Percentiles rank a stretch among this genome's conserved stretches.
Evolutionary conservation across 2,888 invertebrate species (phyloP).

Genomic region (Xestia ashworthii): DNA sequence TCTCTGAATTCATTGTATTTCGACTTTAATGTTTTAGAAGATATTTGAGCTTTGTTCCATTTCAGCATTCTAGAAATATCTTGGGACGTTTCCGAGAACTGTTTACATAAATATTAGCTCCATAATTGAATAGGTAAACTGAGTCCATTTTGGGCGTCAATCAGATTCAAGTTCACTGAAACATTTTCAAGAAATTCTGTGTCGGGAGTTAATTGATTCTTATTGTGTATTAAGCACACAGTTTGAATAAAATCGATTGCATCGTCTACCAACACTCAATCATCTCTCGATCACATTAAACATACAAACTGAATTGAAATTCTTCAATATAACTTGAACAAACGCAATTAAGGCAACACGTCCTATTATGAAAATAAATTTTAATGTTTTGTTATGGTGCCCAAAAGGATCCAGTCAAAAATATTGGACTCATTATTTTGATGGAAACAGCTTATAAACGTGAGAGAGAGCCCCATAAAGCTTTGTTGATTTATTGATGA

Average conservation of each 20-base stretch:
- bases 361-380: conserved; percentile 25
- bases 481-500: conserved; percentile 61
- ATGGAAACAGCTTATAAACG: conserved; percentile 42
- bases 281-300: conserved; percentile 41
- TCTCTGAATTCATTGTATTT: conserved; percentile 54
- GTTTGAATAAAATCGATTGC: conserved; percentile 43
- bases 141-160: neutral
- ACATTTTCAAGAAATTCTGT: conserved; percentile 13
- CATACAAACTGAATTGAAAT: conserved; percentile 52
- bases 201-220: conserved; percentile 21
- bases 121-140: neutral
- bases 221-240: conserved; percentile 15
- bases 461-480: conserved; percentile 37
- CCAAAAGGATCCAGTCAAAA: conserved; percentile 52
- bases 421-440: conserved; percentile 63
- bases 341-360: conserved; percentile 30
- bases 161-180: conserved; percentile 1
- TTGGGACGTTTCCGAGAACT: neutral
- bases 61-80: conserved; percentile 5
- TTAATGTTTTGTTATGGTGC: conserved; percentile 44
- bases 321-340: conserved; percentile 41
- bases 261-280: conserved; percentile 42
- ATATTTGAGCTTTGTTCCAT: conserved; percentile 30
- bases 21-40: conserved; percentile 38
- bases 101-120: neutral